phyloP scores from a whole-genome alignment of 37 sponge, comb jelly and placozoan species.

The Cladorhizidae sp. region DNA sequence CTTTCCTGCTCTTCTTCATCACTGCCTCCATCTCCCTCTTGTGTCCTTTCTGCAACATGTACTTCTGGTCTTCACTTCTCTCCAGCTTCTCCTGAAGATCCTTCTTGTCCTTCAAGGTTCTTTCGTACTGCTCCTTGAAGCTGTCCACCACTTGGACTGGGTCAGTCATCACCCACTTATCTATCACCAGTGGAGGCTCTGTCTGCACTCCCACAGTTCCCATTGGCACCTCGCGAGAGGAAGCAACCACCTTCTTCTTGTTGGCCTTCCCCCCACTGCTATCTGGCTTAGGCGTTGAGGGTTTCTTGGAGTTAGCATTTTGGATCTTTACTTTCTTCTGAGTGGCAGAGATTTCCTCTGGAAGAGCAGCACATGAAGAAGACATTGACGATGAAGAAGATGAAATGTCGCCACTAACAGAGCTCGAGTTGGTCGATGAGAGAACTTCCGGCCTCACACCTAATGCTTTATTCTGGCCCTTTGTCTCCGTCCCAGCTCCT shows the following conservation, averaged over 20 bases:
- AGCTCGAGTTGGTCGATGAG: not conserved
- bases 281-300: no score
- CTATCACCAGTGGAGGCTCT: slow-evolving; percentile 15
- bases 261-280: not conserved
- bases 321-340: not conserved
- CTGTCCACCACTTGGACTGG: slow-evolving; percentile 35
- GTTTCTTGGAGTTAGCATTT: not conserved
- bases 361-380: not conserved
- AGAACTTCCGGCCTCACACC: not conserved
- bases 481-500: not conserved
- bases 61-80: slow-evolving; percentile 49
- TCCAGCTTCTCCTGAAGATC: slow-evolving; percentile 46
- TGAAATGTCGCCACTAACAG: not conserved
- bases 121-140: slow-evolving; percentile 54
- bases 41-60: slow-evolving; percentile 43
- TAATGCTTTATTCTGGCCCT: not conserved
- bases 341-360: not conserved
- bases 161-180: slow-evolving; percentile 42
- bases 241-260: not conserved
- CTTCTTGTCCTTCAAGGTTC: slow-evolving; percentile 47
- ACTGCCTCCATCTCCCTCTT: slow-evolving; percentile 36
- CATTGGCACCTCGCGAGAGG: not conserved
- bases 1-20: not conserved
- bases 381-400: not conserved
- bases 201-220: slow-evolving; percentile 8